Evolutionary conservation across 2,797 vertebrate species (phyloP), one percentile per base, ranked within the genome.

Genomic region (Acanthurus tractus): DNA sequence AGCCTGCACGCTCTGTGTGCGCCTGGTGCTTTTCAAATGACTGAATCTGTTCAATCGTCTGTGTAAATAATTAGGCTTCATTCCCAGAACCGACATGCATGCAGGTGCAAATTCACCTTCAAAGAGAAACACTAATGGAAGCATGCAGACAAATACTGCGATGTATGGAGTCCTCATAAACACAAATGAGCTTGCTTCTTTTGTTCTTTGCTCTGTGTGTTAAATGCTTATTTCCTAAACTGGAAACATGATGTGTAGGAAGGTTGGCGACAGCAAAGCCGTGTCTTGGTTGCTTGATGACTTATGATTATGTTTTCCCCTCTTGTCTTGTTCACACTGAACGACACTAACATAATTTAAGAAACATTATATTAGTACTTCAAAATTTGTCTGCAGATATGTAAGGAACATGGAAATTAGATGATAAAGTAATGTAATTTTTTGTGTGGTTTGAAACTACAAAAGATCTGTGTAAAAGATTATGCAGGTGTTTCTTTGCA

Each of bases 261-360:
- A 38, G 53, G 36, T 13, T 29, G 25, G 25, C 3, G 17, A 57
- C 5, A 11, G 40, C 36, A 68, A 63, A 53, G 15, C 29, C 45
- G 18, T 59, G 20, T 78, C 25, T 66, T 49, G 22, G 59, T 55
- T 70, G 45, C 68, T 77, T 59, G 59, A 73, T 13, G 64, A 63
- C 29, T 29, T 15, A 57, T 36, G 25, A 17, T 59, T 57, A n/a
- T 40, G 66, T 38, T 48, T 52, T 1, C 3, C 25, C 25, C 25
- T 29, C 2, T 29, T 46, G 38, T 69, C 36, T 17, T 3, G 2
- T 44, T 44, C 59, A 34, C 46, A 52, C 25, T 53, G 42, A 18
- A 72, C 13, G 61, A 17, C 29, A 58, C 55, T 50, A 34, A 45
- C 3, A 10, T 40, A 6, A 18, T 11, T 7, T 8, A 42, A 23